Percentiles rank a stretch among this genome's conserved stretches.
phyloP scores from a whole-genome alignment of 2,888 invertebrate species.

The Campaea margaritaria region DNA sequence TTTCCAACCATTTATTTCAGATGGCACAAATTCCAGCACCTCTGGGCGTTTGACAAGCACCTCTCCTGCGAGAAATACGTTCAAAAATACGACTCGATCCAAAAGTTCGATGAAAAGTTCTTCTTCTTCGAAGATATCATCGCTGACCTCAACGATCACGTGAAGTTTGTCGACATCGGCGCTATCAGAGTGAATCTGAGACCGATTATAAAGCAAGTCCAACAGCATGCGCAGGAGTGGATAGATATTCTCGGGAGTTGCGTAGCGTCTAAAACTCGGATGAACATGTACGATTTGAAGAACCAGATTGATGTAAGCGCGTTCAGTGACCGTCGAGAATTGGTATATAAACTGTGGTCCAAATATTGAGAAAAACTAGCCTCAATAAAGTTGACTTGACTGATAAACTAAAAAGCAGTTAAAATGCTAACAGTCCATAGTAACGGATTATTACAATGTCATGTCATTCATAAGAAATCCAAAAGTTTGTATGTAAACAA shows the following conservation, averaged over 20 bases:
- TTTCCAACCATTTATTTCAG: slow-evolving; percentile 55
- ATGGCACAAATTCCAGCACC: slow-evolving; percentile 90
- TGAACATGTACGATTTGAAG: slow-evolving; percentile 88
- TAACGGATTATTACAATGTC: no score
- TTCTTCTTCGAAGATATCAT: slow-evolving; percentile 92
- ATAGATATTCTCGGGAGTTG: slow-evolving; percentile 89
- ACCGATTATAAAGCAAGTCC: slow-evolving; percentile 87
- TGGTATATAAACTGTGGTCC: no score
- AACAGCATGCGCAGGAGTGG: slow-evolving; percentile 92
- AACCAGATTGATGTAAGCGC: slow-evolving; percentile 88
- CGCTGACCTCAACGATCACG: slow-evolving; percentile 86
- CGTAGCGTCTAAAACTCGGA: slow-evolving; percentile 87
- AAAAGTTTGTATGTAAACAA: no score
- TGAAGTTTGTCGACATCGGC: slow-evolving; percentile 87
- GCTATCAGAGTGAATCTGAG: slow-evolving; percentile 90
- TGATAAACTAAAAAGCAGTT: no score
- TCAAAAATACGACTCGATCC: slow-evolving; percentile 80
- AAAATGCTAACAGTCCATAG: no score
- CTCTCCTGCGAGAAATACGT: slow-evolving; percentile 92
- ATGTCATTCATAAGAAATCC: no score
- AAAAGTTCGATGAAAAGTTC: slow-evolving; percentile 92
- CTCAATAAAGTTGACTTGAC: no score
- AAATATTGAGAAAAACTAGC: no score
- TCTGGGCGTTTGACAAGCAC: slow-evolving; percentile 92
- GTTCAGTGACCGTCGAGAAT: not conserved